These are phyloP conservation scores for Laterallus jamaicensis DNA, from an alignment of 2,113 vertebrate species.

Conservation along the genomic window DNA sequence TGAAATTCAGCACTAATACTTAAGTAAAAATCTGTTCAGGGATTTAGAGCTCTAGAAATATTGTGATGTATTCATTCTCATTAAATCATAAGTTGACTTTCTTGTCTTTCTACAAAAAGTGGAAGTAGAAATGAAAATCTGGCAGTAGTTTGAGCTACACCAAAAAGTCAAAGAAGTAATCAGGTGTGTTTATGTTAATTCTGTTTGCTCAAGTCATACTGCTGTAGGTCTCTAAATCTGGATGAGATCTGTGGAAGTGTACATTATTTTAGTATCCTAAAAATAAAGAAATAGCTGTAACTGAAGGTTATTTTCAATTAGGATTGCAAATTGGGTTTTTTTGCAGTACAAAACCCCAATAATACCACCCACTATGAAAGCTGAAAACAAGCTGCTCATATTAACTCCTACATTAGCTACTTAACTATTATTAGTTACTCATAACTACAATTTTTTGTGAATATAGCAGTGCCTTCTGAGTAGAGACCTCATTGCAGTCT, in stretches of 20 bases:
- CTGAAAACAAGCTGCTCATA: neutral
- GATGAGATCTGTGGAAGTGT: neutral
- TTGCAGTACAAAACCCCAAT: neutral
- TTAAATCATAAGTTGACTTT: neutral
- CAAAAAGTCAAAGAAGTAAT: neutral
- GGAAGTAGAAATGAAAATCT: neutral
- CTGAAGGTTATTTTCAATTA: neutral
- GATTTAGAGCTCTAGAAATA: slow-evolving; percentile 4
- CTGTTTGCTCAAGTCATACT: neutral
- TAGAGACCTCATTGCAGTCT: too few relatives aligned
- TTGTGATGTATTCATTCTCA: neutral
- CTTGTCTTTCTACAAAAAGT: neutral
- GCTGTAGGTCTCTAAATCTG: neutral
- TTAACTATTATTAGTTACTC: neutral
- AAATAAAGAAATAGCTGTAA: neutral
- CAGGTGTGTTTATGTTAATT: neutral
- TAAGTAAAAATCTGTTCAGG: slow-evolving; percentile 2
- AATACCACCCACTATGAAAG: neutral
- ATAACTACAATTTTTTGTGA: neutral
- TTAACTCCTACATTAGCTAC: neutral
- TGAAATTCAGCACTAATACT: neutral
- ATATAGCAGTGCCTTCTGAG: neutral
- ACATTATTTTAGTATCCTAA: neutral
- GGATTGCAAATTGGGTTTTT: neutral
- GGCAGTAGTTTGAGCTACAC: neutral